Evolutionary conservation across 2,113 vertebrate genomes (phyloP), one percentile per base, ranked within the genome.

Genomic region (Pandion haliaetus): DNA sequence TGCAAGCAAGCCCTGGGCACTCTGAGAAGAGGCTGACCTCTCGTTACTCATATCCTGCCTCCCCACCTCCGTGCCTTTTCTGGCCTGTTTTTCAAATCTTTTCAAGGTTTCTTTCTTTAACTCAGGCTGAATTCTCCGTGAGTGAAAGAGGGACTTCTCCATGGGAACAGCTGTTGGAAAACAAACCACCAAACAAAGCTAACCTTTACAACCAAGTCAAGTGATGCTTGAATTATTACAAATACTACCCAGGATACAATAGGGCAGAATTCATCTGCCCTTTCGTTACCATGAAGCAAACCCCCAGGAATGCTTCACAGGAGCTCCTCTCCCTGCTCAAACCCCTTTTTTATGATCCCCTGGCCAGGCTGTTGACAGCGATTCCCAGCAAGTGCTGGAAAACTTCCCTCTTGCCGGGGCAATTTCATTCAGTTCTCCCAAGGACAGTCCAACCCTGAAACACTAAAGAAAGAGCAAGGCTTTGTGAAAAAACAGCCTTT

Each of bases 81-180:
- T 94, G 72, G 76, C 50, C 72, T 94, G 62, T 57, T 96, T 96
- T 92, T 92, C 94, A 78, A 15, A 61, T 49, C 74, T 80, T 86
- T 84, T 95, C 65, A 93, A 52, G 31, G 55, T 72, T 93, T 38
- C n/a, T 74, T 96, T 91, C 92, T 95, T 65, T 76, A 89, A 55
- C 77, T 52, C 18, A 36, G 89, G 54, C 88, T 93, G 95, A 96
- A 97, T 97, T 96, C 86, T 93, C 92, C 38, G 52, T 67, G 78
- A 96, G 69, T 58, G 67, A 92, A 97, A 96, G 86, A 96, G 84
- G 67, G 72, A 55, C 62, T 91, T 98, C 96, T 97, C 98, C 98
- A 97, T 98, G 98, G 98, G 96, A 98, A 98, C 97, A 95, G 85
- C 96, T 91, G 55, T 74, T 73, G 49, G 83, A 94, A 96, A 97